Base-by-base conservation (phyloP, 2,797 vertebrate genomes). In the Danionella dracula region DNA sequence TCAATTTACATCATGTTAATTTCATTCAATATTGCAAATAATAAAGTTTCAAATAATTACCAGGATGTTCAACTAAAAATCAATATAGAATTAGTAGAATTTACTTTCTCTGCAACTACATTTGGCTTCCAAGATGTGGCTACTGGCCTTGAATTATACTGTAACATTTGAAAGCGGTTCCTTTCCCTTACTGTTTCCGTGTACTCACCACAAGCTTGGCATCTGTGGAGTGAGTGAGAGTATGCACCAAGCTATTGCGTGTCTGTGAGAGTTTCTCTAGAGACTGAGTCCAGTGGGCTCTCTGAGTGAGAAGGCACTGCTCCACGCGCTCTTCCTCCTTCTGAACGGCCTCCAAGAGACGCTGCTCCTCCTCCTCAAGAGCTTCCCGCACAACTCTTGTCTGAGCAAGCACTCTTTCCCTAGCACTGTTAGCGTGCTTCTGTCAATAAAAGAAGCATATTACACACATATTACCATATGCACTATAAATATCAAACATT, bases 271-370 rank as follows among this genome's bases (percentile, higher is more conserved):
- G 90, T 46, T 86, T 92, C 46, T 78, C 76, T 72, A 93, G 40
- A 0, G 92, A 89, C 61, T 96, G 88, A 0, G 73, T 81, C 95
- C 96, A 97, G 86, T 96, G 94, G 16, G 80, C 90, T 34, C 56
- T 84, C 84, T 98, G 95, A 0, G 94, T 97, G 65, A 97, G 88
- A 76, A 97, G 92, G 46, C 92, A 94, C 86, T 97, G 93, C 72
- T 96, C 93, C 1, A 86, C 91, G 1, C 91, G 81, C 79, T 98
- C 95, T 81, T 97, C 93, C 79, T 99, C 94, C 0, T 60, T 55
- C 0, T 96, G 95, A 72, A 94, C 91, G 72, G 76, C 82, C 78
- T 98, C 94, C 79, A 97, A 76, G 50, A 98, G 71, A 8, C 84
- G 84, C 89, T 99, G 94, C 77, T 98, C 95, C 76, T 97, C 94